Base-by-base conservation (phyloP, 2,113 vertebrate genomes). In the Collichthys lucidus region DNA sequence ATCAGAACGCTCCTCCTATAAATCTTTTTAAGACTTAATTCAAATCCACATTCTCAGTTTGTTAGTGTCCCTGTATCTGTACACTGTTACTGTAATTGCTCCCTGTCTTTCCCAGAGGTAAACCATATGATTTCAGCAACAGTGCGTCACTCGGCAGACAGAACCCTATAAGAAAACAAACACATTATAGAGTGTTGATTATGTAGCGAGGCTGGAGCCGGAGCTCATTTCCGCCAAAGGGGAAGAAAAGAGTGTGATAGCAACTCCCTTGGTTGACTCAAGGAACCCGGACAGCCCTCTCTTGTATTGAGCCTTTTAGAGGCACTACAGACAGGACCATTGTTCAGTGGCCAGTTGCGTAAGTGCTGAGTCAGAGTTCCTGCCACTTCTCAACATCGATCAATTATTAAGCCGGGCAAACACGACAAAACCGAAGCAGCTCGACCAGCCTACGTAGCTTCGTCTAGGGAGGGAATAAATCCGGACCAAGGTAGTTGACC, bases 331-430 rank as follows among this genome's bases (percentile, higher is more conserved):
- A 64, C 64, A 22, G 60, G 20, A 47, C 56, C 72, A 74, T 82
- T 91, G 86, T 89, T 82, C 6, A 47, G 59, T 11, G 50, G 60
- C 53, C 26, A 46, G 55, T 64, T 77, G 42, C 3, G 4, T 52
- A 74, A 84, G 47, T 55, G 65, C 65, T 86, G 86, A 81, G 83
- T 88, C 76, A 86, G 82, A 75, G 26, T 47, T 52, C 15, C 64
- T 19, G 55, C 55, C 17, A 15, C 49, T 55, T 53, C 65, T 16
- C 5, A 26, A 40, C 74, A 44, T 56, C 22, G 9, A 75, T 88
- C 80, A 88, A 87, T 89, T 72, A 88, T 91, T 91, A 87, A 89
- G 26, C 74, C 1, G 40, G 60, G 77, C 77, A 86, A 85, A 88
- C 64, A 79, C 24, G 42, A 81, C 66, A 42, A 35, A 70, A 57